Conservation (phyloP, 1,140 invertebrate species). For the Pseudomyrmex cubaensis region DNA sequence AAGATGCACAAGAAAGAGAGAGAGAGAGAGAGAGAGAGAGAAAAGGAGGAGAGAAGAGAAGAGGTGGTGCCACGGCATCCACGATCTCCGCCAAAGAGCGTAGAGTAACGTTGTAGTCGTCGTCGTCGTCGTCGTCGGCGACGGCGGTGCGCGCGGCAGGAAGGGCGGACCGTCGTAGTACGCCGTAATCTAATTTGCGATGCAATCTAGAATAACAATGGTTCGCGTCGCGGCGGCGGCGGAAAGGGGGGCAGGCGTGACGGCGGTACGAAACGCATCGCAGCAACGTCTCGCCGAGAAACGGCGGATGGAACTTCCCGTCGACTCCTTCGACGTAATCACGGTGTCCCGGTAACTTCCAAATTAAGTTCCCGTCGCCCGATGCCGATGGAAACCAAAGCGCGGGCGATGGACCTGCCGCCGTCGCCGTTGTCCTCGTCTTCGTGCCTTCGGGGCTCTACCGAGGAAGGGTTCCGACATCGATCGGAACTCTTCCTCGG, state of each 20-base stretch:
- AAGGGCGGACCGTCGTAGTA: slow-evolving; percentile 35
- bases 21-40: slow-evolving; percentile 18
- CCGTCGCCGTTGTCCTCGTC: slow-evolving; percentile 11
- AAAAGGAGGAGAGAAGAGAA: neutral
- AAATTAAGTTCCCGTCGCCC: slow-evolving; percentile 51
- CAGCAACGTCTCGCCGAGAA: slow-evolving; percentile 34
- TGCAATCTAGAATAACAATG: slow-evolving; percentile 76
- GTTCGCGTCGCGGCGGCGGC: slow-evolving; percentile 44
- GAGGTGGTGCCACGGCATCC: neutral
- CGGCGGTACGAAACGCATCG: slow-evolving; percentile 46
- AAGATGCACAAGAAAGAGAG: slow-evolving; percentile 2
- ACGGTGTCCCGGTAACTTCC: slow-evolving; percentile 45
- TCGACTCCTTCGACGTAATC: slow-evolving; percentile 44
- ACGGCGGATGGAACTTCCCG: slow-evolving; percentile 37
- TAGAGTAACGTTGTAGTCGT: slow-evolving; percentile 2
- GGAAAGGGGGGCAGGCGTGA: slow-evolving; percentile 42
- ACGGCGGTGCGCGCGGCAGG: slow-evolving; percentile 33
- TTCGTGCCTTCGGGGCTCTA: neutral
- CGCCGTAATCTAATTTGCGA: slow-evolving; percentile 74
- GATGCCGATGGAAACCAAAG: slow-evolving; percentile 52
- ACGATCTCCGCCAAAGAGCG: slow-evolving; percentile 30
- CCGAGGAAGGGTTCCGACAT: slow-evolving; percentile 28
- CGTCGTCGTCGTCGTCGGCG: slow-evolving; percentile 16
- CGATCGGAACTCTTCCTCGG: slow-evolving; percentile 19
- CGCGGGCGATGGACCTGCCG: slow-evolving; percentile 34